Evolutionary conservation across 30 jellyfish, hydroid and myxozoan species (phyloP).

Genomic region (Pseudorhiza aurosa): DNA sequence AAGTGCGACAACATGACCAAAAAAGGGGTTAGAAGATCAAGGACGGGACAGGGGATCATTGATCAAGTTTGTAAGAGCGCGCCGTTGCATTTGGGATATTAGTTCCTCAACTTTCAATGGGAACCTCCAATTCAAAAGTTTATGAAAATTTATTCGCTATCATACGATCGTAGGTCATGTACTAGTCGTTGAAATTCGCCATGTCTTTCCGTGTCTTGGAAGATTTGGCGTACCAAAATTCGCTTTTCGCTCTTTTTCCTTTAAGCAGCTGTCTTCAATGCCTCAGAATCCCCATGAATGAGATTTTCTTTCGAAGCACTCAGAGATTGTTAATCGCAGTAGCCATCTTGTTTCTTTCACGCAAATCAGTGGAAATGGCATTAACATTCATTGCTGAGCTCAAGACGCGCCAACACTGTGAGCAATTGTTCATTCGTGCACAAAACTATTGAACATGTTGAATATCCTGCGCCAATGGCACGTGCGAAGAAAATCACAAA

Average conservation of each 20-base stretch:
- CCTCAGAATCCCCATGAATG: not conserved
- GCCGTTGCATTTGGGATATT: not conserved
- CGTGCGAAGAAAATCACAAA: too few species aligned
- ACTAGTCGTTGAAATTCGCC: slow-evolving; percentile 33
- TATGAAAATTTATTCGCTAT: not conserved
- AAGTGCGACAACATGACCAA: slow-evolving; percentile 1
- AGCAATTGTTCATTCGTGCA: too few species aligned
- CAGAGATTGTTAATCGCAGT: not conserved
- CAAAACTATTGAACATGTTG: too few species aligned
- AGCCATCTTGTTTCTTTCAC: not conserved
- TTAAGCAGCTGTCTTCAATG: not conserved
- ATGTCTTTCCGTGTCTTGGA: slow-evolving; percentile 9
- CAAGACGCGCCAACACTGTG: too few species aligned
- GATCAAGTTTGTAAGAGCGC: not conserved
- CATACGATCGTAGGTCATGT: slow-evolving; percentile 7
- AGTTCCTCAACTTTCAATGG: not conserved
- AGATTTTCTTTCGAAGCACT: not conserved
- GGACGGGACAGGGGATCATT: not conserved
- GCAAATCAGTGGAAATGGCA: not conserved
- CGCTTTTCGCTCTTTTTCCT: not conserved
- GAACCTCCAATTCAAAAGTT: slow-evolving; percentile 3
- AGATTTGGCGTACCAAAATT: slow-evolving; percentile 24
- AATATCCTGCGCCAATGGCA: too few species aligned
- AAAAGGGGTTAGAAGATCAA: not conserved
- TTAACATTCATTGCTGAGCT: not conserved